Evolutionary conservation across 2,113 vertebrate genomes (phyloP), one percentile per base, ranked within the genome.

Genomic region (Naja naja): DNA sequence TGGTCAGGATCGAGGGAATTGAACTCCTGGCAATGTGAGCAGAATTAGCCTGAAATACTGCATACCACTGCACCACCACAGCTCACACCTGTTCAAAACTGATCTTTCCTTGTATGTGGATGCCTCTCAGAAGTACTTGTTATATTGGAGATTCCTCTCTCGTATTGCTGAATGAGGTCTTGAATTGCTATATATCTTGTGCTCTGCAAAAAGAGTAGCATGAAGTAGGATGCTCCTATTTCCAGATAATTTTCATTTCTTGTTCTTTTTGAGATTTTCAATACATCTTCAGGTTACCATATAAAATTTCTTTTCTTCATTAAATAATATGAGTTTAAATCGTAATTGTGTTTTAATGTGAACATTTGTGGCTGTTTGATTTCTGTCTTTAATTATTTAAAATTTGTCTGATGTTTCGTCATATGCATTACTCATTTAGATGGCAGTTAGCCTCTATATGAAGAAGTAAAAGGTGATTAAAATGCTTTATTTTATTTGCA

Each of bases 401-500:
- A 93, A 94, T 93, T 89, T 90, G 0, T 27, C 1, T 91, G 90
- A 91, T 93, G 47, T 95, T 96, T 96, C 34, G 27, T 54, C 92
- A 43, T 89, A 95, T 96, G 96, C 56, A 86, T 85, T 93, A 90
- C 89, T 95, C 89, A 10, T 0, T 81, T 94, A 94, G 91, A 94
- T 96, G 93, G 90, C 90, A 93, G 23, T 30, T 94, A 95, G 94
- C 91, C 92, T 93, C 93, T 94, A 22, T 94, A 22, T 53, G 2
- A 93, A 91, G 94, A 94, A 97, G 94, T 96, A 93, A 96, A 97
- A 97, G 96, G 97, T 98, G 97, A 98, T 98, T 64, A 97, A 99
- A 99, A 98, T 95, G 95, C 98, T 99, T 97, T 99, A 98, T 99
- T 99, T 99, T 97, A 97, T 99, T 99, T 98, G 97, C 99, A 99